Evolutionary conservation across 2,113 vertebrate species (phyloP), one percentile per base, ranked within the genome.

Genomic region (Podarcis muralis): DNA sequence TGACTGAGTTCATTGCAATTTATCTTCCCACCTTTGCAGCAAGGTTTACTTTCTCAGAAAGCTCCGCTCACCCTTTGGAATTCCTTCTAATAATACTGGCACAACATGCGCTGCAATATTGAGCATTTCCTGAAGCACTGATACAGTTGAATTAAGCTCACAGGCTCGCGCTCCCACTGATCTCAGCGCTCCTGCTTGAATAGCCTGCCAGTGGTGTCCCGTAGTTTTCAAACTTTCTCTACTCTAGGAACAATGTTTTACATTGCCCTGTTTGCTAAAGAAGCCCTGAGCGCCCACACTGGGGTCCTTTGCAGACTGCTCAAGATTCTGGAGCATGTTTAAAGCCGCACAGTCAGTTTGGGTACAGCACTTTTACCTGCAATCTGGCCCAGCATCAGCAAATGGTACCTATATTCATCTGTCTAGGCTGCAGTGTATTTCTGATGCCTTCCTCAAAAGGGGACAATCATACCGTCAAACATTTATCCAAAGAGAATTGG

Each of bases 41-140:
- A 65, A 83, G 6, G 80, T 88, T 88, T 83, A 76, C 25, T 48
- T 88, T 76, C 87, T 88, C 48, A 43, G 27, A 88, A 65, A 76
- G 80, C 69, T 75, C 53, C 65, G 22, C 40, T 83, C 35, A 83
- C 30, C 27, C 37, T 43, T 82, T 32, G 80, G 57, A 75, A 83
- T 75, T 43, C 80, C 71, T 62, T 75, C 81, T 65, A 88, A 76
- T 82, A 82, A 88, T n/a, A 23, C 68, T 32, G 32, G 57, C 35
- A 62, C n/a, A 72, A 37, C 48, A 53, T 86, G 30, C 18, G 23
- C 9, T n/a, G 32, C 20, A 25, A n/a, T 74, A 48, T 59, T 16
- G 25, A 65, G 37, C 79, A 75, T 75, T 87, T 83, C 69, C 22
- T 66, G 35, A 27, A 23, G 6, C 15, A 6, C 18, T 65, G 57